Evolutionary conservation across 2,797 vertebrate species (phyloP).

Genomic region (Neosilurus hyrtlii): DNA sequence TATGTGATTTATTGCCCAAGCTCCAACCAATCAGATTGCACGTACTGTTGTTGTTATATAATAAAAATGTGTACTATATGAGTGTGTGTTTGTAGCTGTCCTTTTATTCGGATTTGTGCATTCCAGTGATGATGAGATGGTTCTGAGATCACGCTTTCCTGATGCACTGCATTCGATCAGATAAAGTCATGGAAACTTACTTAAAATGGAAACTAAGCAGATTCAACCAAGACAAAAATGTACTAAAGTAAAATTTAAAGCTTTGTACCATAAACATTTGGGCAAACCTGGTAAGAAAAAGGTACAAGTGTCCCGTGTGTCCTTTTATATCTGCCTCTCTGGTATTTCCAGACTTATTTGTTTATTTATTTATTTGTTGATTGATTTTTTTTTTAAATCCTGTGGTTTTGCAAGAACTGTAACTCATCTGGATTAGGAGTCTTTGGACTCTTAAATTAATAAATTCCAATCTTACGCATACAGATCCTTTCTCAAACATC

Average conservation of each 20-base stretch:
- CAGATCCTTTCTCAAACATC: not conserved
- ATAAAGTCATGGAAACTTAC: not conserved
- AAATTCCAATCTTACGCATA: not conserved
- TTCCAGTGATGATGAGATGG: not conserved
- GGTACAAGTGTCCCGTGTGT: not conserved
- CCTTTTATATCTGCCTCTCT: not conserved
- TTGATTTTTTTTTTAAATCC: slow-evolving; percentile 35
- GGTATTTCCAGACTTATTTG: slow-evolving; percentile 47
- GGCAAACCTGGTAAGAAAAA: not conserved
- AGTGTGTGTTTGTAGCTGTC: not conserved
- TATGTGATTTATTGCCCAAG: too few species aligned
- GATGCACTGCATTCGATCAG: not conserved
- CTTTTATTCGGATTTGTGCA: not conserved
- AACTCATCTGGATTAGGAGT: slow-evolving; percentile 19
- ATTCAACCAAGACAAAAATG: not conserved
- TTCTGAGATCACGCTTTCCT: not conserved
- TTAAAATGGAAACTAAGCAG: not conserved
- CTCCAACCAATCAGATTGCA: too few species aligned
- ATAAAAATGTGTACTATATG: not conserved
- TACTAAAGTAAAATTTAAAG: not conserved
- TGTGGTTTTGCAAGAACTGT: slow-evolving; percentile 13
- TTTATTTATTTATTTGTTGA: too few species aligned
- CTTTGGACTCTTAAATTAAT: slow-evolving; percentile 22
- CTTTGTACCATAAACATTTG: not conserved
- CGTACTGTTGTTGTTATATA: too few species aligned